Base-by-base conservation (phyloP, 2,888 invertebrate species). In the Sphaerophoria taeniata region DNA sequence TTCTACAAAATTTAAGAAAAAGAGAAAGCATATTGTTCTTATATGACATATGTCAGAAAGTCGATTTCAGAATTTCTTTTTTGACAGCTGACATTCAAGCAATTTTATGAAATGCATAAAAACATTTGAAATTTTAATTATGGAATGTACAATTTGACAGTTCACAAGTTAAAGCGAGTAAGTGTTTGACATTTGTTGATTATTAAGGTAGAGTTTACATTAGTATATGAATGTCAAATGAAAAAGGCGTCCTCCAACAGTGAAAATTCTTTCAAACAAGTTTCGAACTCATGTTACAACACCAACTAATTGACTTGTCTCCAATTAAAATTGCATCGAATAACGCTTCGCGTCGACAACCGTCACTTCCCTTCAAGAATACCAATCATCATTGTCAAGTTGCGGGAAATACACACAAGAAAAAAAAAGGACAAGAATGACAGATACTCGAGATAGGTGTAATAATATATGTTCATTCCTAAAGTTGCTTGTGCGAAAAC, bases 311-410 rank as follows among this genome's bases (percentile, higher is more conserved):
- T 85, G 85, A 85, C 85, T 85, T 85, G 80, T 85, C 73, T 51
- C 85, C 85, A 85, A 85, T 85, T 85, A 85, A 85, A 80, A 85
- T 85, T 81, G 81, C 85, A 72, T 80, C 70, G 61, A 85, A 80
- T 85, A 80, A 85, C 85, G 33, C 69, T 14, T 33, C 24, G 24
- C 24, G 9, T 43, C 43, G 9, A 11, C 12, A 1, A 31, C 12
- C 72, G 76, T 76, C 80, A 85, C 76, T 85, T 85, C 73, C 72
- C 53, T 53, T 31, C 67, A 63, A n/a, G 80, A 76, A 81, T 85
- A 76, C 81, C 85, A 73, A 85, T 77, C 85, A 77, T 77, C 76
- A 70, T 77, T 69, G 69, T 33, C 58, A 65, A 74, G 63, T 12
- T 49, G 33, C 11, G 39, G 36, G 56, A 9, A 12, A 31, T 24